Evolutionary conservation across 2,797 vertebrate genomes (phyloP).

Genomic region (Euphonia xanthogaster): DNA sequence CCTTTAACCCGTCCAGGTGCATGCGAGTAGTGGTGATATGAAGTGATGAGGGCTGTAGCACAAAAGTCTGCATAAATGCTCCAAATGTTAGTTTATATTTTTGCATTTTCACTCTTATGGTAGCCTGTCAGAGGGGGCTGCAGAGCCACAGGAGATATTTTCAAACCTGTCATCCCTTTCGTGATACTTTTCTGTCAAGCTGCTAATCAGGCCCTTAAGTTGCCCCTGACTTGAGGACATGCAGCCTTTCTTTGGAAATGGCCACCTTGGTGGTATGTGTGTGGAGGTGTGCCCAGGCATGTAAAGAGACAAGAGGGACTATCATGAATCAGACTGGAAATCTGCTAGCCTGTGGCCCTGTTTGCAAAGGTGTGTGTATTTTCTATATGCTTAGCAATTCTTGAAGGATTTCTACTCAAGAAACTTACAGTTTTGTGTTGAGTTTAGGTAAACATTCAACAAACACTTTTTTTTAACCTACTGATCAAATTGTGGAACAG

Average conservation of each 20-base stretch:
- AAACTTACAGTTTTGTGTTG: not conserved
- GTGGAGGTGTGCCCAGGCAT: not conserved
- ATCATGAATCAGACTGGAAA: not conserved
- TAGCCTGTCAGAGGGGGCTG: not conserved
- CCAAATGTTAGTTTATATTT: not conserved
- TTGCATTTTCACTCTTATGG: not conserved
- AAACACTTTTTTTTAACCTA: not conserved
- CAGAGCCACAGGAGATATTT: not conserved
- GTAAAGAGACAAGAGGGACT: not conserved
- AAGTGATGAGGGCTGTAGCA: not conserved
- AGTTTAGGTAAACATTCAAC: not conserved
- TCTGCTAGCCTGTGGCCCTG: not conserved
- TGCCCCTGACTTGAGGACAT: not conserved
- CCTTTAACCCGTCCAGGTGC: not conserved
- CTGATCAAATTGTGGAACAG: not conserved
- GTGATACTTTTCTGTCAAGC: not conserved
- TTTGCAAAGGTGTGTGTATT: not conserved
- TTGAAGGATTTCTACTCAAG: not conserved
- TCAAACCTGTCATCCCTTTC: not conserved
- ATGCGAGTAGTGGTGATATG: accelerated
- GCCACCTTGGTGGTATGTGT: not conserved
- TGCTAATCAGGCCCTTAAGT: not conserved
- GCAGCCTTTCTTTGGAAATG: not conserved
- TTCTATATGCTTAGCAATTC: not conserved
- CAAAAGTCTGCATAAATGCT: not conserved